phyloP scores from a whole-genome alignment of 2,888 invertebrate species.

The Scelioninae gen. 2 region DNA sequence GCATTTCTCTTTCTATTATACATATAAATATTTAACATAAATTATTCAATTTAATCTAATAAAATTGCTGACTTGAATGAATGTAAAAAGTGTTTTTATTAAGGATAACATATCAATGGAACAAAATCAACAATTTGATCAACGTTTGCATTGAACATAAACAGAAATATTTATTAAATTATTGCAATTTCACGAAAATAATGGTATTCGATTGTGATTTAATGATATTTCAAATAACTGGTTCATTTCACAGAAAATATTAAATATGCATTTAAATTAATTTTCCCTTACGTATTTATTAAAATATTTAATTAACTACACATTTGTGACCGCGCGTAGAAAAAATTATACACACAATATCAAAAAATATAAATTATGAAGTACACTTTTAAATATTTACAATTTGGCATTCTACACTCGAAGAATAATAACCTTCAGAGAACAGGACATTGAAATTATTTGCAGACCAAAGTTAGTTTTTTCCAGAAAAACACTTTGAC shows the following conservation, averaged over 20 bases:
- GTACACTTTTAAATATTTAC: slow-evolving; percentile 37
- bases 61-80: no score
- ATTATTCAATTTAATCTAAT: no score
- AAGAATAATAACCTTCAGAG: slow-evolving; percentile 1
- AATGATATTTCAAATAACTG: slow-evolving; percentile 5
- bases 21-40: no score
- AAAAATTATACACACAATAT: slow-evolving; percentile 22
- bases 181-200: no score
- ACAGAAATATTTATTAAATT: no score
- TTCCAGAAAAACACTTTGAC: no score
- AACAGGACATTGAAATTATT: not conserved
- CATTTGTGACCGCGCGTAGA: slow-evolving; percentile 52
- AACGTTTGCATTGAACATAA: no score
- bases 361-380: slow-evolving; percentile 42
- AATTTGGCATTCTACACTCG: slow-evolving; percentile 21
- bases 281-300: slow-evolving; percentile 24
- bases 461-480: no score
- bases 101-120: no score
- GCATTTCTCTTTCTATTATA: no score
- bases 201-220: slow-evolving; percentile 1
- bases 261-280: slow-evolving; percentile 17
- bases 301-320: slow-evolving; percentile 36
- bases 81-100: no score
- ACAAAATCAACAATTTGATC: no score
- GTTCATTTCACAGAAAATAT: slow-evolving; percentile 11